phyloP scores from a whole-genome alignment of 2,113 vertebrate species.

The Peromyscus leucopus region DNA sequence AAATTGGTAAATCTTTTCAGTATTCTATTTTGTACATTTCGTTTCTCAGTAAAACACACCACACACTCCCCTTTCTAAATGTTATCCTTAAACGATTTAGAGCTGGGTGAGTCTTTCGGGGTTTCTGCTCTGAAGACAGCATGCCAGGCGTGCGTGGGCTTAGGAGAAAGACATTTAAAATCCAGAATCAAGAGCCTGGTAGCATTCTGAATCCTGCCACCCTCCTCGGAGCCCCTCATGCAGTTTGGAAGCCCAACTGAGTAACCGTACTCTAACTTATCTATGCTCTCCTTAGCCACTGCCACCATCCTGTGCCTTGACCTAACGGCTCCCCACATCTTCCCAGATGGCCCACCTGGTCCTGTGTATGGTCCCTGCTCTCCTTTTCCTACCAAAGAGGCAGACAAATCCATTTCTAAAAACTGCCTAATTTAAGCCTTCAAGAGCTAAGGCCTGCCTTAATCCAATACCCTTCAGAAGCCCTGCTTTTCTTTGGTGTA shows the following conservation, averaged over 20 bases:
- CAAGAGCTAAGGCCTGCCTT: not conserved
- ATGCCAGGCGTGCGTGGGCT: not conserved
- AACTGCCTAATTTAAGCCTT: constrained; percentile 15
- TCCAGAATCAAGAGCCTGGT: not conserved
- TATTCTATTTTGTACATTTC: not conserved
- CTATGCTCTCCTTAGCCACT: not conserved
- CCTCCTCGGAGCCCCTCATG: not conserved
- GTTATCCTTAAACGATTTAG: not conserved
- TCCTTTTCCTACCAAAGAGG: not conserved
- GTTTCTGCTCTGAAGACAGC: not conserved
- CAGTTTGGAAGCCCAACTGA: not conserved
- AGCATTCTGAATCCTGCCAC: not conserved
- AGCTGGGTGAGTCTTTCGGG: not conserved
- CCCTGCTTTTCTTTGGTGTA: not conserved
- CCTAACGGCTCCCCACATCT: not conserved
- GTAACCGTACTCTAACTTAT: not conserved
- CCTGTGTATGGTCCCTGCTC: not conserved
- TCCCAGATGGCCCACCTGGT: not conserved
- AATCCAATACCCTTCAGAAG: not conserved
- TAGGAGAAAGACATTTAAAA: constrained; percentile 7
- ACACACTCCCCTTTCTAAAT: not conserved
- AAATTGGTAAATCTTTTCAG: not conserved
- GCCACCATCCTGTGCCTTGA: not conserved
- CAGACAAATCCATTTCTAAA: not conserved
- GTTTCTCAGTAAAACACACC: constrained; percentile 29